Conservation (phyloP, 2,113 vertebrate species). For the Hystrix brachyura region DNA sequence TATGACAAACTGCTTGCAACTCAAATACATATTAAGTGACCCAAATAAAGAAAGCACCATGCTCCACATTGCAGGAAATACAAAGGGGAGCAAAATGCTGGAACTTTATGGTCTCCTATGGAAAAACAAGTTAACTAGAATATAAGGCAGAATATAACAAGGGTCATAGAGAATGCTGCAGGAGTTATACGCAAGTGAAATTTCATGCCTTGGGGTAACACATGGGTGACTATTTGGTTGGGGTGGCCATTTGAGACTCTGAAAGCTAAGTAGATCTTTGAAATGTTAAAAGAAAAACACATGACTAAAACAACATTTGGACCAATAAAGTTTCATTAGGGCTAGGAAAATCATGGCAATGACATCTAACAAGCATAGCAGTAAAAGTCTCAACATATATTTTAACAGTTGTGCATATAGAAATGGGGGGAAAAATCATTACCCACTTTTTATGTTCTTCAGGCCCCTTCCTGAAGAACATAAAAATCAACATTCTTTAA, state of each 20-base stretch:
- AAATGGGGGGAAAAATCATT: neutral
- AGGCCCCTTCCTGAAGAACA: slow-evolving; percentile 51
- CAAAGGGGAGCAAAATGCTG: neutral
- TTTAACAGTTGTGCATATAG: slow-evolving; percentile 21
- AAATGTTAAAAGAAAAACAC: neutral
- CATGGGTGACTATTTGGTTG: neutral
- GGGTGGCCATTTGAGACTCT: neutral
- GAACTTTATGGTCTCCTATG: neutral
- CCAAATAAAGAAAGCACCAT: slow-evolving; percentile 18
- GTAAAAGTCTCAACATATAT: slow-evolving; percentile 11
- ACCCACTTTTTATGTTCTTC: neutral
- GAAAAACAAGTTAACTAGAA: slow-evolving; percentile 3
- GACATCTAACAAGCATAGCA: neutral
- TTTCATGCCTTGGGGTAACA: neutral
- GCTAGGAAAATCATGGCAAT: neutral
- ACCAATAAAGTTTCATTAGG: neutral
- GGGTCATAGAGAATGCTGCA: neutral
- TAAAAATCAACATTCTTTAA: slow-evolving; percentile 44
- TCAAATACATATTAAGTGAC: slow-evolving; percentile 22
- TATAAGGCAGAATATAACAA: neutral
- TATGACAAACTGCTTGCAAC: neutral
- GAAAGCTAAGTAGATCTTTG: slow-evolving; percentile 10
- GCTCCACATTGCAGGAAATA: slow-evolving; percentile 24
- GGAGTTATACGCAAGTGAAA: neutral
- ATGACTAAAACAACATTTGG: neutral